Base-by-base conservation (phyloP, 2,888 invertebrate species). In the Fragum fragum region DNA sequence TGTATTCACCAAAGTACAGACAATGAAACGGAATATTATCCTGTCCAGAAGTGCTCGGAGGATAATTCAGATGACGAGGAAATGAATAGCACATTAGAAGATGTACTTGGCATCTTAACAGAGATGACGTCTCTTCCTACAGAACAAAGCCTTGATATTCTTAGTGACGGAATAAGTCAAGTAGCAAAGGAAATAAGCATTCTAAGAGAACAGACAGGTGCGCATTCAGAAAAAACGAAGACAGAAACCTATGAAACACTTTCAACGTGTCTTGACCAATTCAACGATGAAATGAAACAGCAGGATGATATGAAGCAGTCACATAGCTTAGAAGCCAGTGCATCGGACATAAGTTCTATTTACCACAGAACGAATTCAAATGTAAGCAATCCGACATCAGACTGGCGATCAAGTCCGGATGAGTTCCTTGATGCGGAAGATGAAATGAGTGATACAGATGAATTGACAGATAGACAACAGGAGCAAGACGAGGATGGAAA, bases 371-470 rank as follows among this genome's bases (percentile, higher is more conserved):
- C 61, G 6, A 26, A 61, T 32, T 42, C 42, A 21, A 66, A 66
- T 21, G 14, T 39, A 6, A 66, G 66, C n/a, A 42, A 23, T n/a
- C 66, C 39, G 23, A 66, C 66, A 14, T 66, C 68, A 3, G 69
- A 79, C 9, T 21, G 32, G n/a, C 28, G 55, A 36, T 53, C 71
- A 18, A 18, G 29, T 18, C 16, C 55, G 11, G 36, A n/a, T 11
- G 36, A 39, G 47, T 23, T 69, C 73, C 79, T 79, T 39, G 79
- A 83, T 70, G 79, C 83, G 7, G 83, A 83, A 63, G 80, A 83
- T 57, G 83, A 83, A 77, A 77, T 71, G 23, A 82, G 82, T 66
- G 79, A 76, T 14, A 74, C 73, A 9, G 85, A 81, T 23, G 70
- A 68, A n/a, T 70, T 66, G n/a, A 61, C 28, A 21, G 61, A 66